Evolutionary conservation across 1,140 invertebrate species (phyloP).

Genomic region (Trachelipus rathkii): DNA sequence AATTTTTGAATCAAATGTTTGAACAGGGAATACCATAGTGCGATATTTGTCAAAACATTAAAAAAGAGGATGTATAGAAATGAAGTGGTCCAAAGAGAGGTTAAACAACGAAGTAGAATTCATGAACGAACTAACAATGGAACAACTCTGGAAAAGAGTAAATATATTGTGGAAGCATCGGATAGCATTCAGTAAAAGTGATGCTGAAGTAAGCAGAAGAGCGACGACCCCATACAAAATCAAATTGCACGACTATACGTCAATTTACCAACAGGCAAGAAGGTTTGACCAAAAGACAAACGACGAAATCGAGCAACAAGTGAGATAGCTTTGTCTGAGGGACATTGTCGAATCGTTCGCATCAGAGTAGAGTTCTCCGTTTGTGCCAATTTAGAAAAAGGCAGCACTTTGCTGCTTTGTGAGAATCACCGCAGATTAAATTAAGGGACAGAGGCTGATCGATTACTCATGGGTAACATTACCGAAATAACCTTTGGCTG

Average conservation of each 20-base stretch:
- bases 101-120: too few relatives aligned
- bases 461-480: not conserved
- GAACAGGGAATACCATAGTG: too few relatives aligned
- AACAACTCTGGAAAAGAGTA: too few relatives aligned
- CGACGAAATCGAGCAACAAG: not conserved
- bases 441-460: slow-evolving; percentile 3
- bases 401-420: not conserved
- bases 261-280: not conserved
- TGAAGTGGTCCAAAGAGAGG: too few relatives aligned
- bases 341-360: not conserved
- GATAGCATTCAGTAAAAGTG: too few relatives aligned
- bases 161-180: too few relatives aligned
- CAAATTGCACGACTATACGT: not conserved
- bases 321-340: not conserved
- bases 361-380: not conserved
- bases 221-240: not conserved
- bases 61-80: too few relatives aligned
- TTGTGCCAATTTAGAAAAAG: slow-evolving; percentile 8
- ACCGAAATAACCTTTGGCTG: slow-evolving; percentile 3
- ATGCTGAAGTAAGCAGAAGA: not conserved
- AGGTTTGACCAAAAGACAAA: not conserved
- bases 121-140: too few relatives aligned
- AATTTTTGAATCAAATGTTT: too few relatives aligned
- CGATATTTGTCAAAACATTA: too few relatives aligned
- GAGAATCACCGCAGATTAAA: not conserved